Conservation (phyloP, 2,113 vertebrate genomes). For the Lucifuga dentata region DNA sequence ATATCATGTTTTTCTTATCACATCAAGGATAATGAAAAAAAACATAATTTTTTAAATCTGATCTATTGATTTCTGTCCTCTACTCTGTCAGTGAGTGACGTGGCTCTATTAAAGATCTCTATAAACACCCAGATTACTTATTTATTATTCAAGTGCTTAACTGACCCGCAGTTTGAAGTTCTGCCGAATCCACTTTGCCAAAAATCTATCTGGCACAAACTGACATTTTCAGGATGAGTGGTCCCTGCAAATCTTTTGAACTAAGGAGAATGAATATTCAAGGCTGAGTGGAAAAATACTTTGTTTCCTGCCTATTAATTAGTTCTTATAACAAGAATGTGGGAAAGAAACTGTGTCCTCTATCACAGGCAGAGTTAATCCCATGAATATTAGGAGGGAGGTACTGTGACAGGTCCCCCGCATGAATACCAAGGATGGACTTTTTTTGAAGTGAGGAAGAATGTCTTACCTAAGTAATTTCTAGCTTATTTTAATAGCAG, state of each 20-base stretch:
- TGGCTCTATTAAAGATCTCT: slow-evolving; percentile 48
- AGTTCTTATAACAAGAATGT: slow-evolving; percentile 64
- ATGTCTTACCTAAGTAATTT: slow-evolving; percentile 63
- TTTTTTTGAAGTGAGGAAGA: slow-evolving; percentile 55
- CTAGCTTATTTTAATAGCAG: slow-evolving; percentile 56
- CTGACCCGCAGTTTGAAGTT: slow-evolving; percentile 58
- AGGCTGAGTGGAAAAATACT: slow-evolving; percentile 29
- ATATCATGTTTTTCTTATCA: too few species aligned
- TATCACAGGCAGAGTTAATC: slow-evolving; percentile 63
- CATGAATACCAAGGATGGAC: slow-evolving; percentile 66
- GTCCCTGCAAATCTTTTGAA: slow-evolving; percentile 57
- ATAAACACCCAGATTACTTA: slow-evolving; percentile 69
- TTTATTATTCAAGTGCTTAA: slow-evolving; percentile 66
- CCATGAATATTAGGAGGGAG: slow-evolving; percentile 59
- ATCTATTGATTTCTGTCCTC: slow-evolving; percentile 42
- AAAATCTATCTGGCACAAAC: slow-evolving; percentile 52
- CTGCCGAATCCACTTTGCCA: slow-evolving; percentile 64
- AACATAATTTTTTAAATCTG: slow-evolving; percentile 34
- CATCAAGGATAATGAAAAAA: too few species aligned
- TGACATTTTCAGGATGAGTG: slow-evolving; percentile 67
- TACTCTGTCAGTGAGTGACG: slow-evolving; percentile 58
- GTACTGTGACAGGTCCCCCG: slow-evolving; percentile 39
- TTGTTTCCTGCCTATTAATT: slow-evolving; percentile 67
- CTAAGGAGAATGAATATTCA: slow-evolving; percentile 46
- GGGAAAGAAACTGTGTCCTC: slow-evolving; percentile 63